phyloP scores from a whole-genome alignment of 2,888 invertebrate species.

The Esperia sulphurella region DNA sequence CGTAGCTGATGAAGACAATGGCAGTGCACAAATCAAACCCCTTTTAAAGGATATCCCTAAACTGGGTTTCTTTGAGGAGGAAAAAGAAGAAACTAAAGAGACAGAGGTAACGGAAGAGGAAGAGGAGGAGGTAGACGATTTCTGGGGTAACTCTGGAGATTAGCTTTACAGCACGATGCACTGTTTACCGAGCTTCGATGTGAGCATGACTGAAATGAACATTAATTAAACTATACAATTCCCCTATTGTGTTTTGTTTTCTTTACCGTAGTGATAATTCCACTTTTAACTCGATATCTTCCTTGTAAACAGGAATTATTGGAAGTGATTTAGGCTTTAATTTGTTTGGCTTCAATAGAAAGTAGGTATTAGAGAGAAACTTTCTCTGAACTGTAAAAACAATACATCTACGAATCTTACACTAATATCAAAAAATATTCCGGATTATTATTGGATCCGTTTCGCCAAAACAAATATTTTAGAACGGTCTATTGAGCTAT shows the following conservation, averaged over 20 bases:
- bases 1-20: conserved; percentile 33
- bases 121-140: conserved; percentile 56
- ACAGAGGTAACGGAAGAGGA: conserved; percentile 66
- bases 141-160: conserved; percentile 69
- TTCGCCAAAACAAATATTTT: too few species aligned
- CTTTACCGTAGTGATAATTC: conserved; percentile 23
- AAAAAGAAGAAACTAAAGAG: conserved; percentile 44
- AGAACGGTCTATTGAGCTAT: too few species aligned
- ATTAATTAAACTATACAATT: conserved; percentile 64
- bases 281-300: conserved; percentile 25
- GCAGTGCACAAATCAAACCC: conserved; percentile 29
- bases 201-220: conserved; percentile 67
- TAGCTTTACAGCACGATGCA: conserved; percentile 61
- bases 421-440: too few species aligned
- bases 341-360: conserved; percentile 51
- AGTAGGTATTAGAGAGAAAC: conserved; percentile 8
- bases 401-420: too few species aligned
- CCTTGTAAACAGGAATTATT: conserved; percentile 43
- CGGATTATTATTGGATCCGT: too few species aligned
- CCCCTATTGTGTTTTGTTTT: conserved; percentile 58
- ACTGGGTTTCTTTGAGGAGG: conserved; percentile 67
- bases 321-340: conserved; percentile 38
- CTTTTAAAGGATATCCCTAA: conserved; percentile 48
- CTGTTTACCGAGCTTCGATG: conserved; percentile 45
- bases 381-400: too few species aligned